phyloP scores from a whole-genome alignment of 2,888 invertebrate species.

The Ametastegia equiseti region DNA sequence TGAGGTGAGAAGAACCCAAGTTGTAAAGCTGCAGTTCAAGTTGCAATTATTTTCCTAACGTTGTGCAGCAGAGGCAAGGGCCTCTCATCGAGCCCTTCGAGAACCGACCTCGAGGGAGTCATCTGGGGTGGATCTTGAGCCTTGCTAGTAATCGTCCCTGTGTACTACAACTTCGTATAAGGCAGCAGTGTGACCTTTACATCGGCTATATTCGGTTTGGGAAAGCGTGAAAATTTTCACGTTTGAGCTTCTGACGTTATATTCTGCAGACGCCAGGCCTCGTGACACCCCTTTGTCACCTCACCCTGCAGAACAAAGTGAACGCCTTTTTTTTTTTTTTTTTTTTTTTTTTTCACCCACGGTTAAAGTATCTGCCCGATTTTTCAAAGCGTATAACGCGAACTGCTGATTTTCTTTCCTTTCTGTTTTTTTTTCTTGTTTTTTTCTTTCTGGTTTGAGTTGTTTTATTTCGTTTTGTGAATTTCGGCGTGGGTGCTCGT shows the following conservation, averaged over 20 bases:
- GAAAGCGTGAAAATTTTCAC: slow-evolving; percentile 8
- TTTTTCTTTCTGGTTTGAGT: too few relatives aligned
- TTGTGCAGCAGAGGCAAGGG: not conserved
- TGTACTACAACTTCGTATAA: slow-evolving; percentile 7
- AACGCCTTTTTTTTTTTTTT: not conserved
- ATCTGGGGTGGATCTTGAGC: slow-evolving; percentile 27
- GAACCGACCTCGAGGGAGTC: slow-evolving; percentile 32
- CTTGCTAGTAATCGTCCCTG: slow-evolving; percentile 1
- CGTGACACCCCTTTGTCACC: not conserved
- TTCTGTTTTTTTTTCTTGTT: too few relatives aligned
- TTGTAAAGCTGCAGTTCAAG: slow-evolving; percentile 28
- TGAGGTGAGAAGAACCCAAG: not conserved
- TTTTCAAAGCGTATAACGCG: not conserved
- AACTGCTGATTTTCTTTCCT: not conserved
- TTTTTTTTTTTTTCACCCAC: not conserved
- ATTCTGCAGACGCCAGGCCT: slow-evolving; percentile 14
- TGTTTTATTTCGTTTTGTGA: too few relatives aligned
- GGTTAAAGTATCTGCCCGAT: not conserved
- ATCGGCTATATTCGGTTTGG: slow-evolving; percentile 3
- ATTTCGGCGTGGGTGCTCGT: not conserved
- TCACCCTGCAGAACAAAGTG: not conserved
- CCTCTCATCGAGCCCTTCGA: slow-evolving; percentile 9
- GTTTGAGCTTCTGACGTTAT: slow-evolving; percentile 19
- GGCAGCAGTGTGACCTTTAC: slow-evolving; percentile 3
- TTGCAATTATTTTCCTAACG: slow-evolving; percentile 36